phyloP scores from a whole-genome alignment of 2,888 invertebrate species.

The Drosophila siamana region DNA sequence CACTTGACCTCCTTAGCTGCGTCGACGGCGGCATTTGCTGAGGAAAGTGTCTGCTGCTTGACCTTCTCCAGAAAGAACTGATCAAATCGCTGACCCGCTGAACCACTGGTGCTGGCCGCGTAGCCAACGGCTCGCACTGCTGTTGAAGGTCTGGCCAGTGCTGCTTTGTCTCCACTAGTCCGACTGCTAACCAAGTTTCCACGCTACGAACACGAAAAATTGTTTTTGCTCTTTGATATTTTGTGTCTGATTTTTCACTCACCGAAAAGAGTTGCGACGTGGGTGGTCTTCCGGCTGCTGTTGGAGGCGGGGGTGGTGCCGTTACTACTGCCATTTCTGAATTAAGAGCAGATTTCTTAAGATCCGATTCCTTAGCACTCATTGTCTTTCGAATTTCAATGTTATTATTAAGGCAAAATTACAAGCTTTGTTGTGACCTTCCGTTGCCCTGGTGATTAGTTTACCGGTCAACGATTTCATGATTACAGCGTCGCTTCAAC shows the following conservation, averaged over 20 bases:
- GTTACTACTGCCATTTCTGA: conserved; percentile 18
- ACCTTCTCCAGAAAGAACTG: conserved; percentile 88
- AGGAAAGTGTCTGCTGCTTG: conserved; percentile 82
- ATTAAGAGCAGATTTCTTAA: conserved; percentile 1
- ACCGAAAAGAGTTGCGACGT: conserved; percentile 82
- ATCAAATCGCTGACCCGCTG: conserved; percentile 88
- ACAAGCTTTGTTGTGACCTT: conserved; percentile 40
- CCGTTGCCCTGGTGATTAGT: conserved; percentile 43
- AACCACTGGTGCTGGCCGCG: conserved; percentile 88
- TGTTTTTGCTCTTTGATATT: neutral
- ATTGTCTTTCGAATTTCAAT: conserved; percentile 19
- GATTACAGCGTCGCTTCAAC: neutral
- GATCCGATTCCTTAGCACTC: conserved; percentile 37
- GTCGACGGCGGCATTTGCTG: conserved; percentile 85
- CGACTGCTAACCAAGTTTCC: conserved; percentile 84
- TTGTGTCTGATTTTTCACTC: conserved; percentile 2
- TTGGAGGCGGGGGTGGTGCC: conserved; percentile 74
- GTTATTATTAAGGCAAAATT: neutral
- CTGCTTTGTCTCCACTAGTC: conserved; percentile 76
- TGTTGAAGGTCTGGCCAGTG: conserved; percentile 93
- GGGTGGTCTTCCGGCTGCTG: conserved; percentile 81
- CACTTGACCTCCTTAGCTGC: conserved; percentile 88
- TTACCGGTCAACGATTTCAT: neutral
- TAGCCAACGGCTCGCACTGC: conserved; percentile 98
- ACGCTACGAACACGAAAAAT: conserved; percentile 56